Percentiles rank a stretch among this genome's conserved stretches.
These are phyloP conservation scores for Delia radicum DNA, from an alignment of 1,140 invertebrate genomes.

Conservation along the genomic window DNA sequence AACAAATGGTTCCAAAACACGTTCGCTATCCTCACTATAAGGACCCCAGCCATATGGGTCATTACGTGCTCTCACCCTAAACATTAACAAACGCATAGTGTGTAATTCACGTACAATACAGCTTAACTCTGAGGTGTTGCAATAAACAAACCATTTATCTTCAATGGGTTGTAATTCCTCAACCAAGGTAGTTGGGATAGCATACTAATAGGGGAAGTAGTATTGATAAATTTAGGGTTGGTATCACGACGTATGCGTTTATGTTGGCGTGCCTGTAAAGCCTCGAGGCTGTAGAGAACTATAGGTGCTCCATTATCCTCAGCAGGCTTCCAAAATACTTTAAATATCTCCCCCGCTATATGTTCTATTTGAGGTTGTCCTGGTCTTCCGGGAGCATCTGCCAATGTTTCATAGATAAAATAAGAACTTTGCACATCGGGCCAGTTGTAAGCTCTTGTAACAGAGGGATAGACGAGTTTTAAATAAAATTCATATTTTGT, in stretches of 20 bases:
- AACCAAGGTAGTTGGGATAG: slow-evolving; percentile 29
- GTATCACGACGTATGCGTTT: slow-evolving; percentile 12
- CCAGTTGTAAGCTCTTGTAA: slow-evolving; percentile 65
- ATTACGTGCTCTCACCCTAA: slow-evolving; percentile 78
- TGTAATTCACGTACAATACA: slow-evolving; percentile 76
- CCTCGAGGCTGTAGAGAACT: slow-evolving; percentile 64
- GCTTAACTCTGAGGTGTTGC: slow-evolving; percentile 77
- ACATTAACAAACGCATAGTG: slow-evolving; percentile 65
- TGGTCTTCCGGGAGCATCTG: slow-evolving; percentile 67
- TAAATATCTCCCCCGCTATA: slow-evolving; percentile 66
- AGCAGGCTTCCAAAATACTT: slow-evolving; percentile 72
- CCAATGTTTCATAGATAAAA: slow-evolving; percentile 75
- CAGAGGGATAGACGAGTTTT: slow-evolving; percentile 65
- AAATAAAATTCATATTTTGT: slow-evolving; percentile 75
- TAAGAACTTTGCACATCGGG: slow-evolving; percentile 64
- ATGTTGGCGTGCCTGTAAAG: slow-evolving; percentile 42
- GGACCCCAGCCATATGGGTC: slow-evolving; percentile 74
- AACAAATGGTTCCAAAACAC: slow-evolving; percentile 55
- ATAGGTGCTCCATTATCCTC: slow-evolving; percentile 67
- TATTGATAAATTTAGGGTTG: not conserved
- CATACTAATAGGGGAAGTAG: not conserved
- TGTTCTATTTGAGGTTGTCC: slow-evolving; percentile 67
- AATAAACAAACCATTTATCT: slow-evolving; percentile 70
- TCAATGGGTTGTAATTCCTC: slow-evolving; percentile 50
- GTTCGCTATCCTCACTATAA: slow-evolving; percentile 63